phyloP scores from a whole-genome alignment of 2,113 vertebrate species.

The Struthidea cinerea region DNA sequence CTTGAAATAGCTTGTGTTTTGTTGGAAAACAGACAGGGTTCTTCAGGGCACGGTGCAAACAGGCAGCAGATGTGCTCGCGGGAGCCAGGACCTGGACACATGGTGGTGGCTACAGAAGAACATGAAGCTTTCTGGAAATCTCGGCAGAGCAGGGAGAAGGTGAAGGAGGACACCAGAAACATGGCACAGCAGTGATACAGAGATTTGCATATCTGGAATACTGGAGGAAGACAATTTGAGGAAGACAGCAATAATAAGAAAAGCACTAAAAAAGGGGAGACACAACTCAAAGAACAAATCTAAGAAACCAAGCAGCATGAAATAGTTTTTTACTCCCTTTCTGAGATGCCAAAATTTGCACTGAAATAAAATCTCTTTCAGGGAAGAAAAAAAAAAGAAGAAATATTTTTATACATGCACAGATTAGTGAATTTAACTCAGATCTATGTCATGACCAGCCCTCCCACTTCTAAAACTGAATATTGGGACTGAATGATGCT shows the following conservation, averaged over 20 bases:
- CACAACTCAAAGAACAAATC: background rate
- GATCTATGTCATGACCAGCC: background rate
- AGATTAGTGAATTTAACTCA: background rate
- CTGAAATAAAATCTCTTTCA: background rate
- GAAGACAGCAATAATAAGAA: background rate
- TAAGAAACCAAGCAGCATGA: background rate
- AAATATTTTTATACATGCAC: background rate
- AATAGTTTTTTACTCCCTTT: slow-evolving; percentile 25
- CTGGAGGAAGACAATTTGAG: background rate
- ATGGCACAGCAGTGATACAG: rapidly evolving
- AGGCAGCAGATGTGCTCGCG: rapidly evolving
- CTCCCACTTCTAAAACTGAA: background rate
- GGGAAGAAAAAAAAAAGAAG: too few relatives aligned
- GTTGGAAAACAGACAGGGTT: background rate
- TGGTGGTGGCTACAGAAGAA: background rate
- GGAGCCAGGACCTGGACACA: background rate
- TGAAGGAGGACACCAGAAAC: background rate
- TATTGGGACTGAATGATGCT: background rate
- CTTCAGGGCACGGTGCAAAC: background rate
- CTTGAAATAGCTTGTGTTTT: background rate
- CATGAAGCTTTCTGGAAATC: rapidly evolving
- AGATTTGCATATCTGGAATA: background rate
- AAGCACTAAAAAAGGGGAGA: background rate
- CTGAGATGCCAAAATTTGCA: background rate
- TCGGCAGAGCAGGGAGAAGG: background rate